Percentiles rank a stretch among this genome's conserved stretches.
Evolutionary conservation across 23 tunicate species (phyloP).

Genomic region (Phallusia fumigata): DNA sequence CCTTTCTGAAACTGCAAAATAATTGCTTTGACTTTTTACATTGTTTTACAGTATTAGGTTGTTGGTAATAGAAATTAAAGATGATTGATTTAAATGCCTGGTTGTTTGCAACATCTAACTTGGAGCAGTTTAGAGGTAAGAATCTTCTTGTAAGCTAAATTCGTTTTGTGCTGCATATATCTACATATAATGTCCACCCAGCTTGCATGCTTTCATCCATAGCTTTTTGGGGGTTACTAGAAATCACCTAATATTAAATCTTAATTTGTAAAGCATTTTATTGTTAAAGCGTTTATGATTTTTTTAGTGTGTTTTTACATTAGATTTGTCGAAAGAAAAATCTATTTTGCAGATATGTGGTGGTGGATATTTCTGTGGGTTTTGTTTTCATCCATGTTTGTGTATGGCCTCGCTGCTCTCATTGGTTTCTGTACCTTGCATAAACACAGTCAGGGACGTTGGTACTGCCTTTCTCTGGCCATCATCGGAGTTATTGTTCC

Average conservation of each 20-base stretch:
- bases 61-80: neutral
- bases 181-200: too few relatives aligned
- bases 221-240: too few relatives aligned
- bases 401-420: constrained; percentile 47
- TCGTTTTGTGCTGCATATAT: too few relatives aligned
- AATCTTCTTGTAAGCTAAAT: too few relatives aligned
- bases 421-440: constrained; percentile 47
- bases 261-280: too few relatives aligned
- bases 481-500: constrained; percentile 66
- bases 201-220: too few relatives aligned
- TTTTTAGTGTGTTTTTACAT: too few relatives aligned
- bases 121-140: neutral
- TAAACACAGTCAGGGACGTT: constrained; percentile 68
- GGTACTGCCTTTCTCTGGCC: constrained; percentile 57
- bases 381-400: constrained; percentile 61
- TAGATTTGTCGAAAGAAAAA: too few relatives aligned
- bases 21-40: neutral
- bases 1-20: neutral
- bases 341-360: constrained; percentile 61
- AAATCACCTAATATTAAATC: too few relatives aligned
- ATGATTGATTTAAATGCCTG: neutral
- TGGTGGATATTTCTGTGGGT: constrained; percentile 80
- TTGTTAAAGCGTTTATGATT: too few relatives aligned
- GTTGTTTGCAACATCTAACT: neutral
- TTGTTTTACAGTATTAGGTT: neutral